Base-by-base conservation (phyloP, 2,113 vertebrate genomes). In the Leptocoma aspasia region DNA sequence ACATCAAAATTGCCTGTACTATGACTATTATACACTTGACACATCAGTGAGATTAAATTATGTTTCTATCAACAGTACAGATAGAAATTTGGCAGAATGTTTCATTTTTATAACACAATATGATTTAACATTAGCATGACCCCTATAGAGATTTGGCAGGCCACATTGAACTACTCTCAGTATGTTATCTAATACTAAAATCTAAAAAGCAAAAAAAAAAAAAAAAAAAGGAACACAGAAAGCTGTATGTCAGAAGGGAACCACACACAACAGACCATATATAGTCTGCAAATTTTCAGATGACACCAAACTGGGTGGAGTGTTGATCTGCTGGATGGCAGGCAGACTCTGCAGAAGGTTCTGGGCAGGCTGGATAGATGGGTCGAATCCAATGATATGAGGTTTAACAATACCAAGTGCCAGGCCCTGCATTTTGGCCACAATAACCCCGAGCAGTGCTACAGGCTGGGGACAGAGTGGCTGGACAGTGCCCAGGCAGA, bases 391-490 rank as follows among this genome's bases (percentile, higher is more conserved):
- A 37, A 1, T 59, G 11, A 59, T 10, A 18, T 2, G 11, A 52
- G 26, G 4, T 22, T 59, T 26, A 37, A 42, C 11, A 42, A 18
- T 5, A 15, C 21, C 7, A 37, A 37, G 18, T 37, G 9, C 18
- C 1, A 1, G 2, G 18, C 1, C 14, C 17, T 44, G 17, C 2
- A 52, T 2, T 77, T 59, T 33, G 33, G 14, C 21, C 26, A 15
- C 53, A 52, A 7, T 8, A 44, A 59, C 7, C 7, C 23, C 11
- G 18, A 52, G 14, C 27, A 60, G 1, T 0, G 0, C 0, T 52
- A 2, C 0, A 33, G 53, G 7, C 30, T 59, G 52, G 44, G 21
- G 6, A 2, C 0, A 0, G 9, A 8, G 31, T 66, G 31, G 10
- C 31, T 59, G 71, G 17, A 18, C 44, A 37, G 53, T 27, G 21